phyloP scores from a whole-genome alignment of 2,797 vertebrate genomes.

The Silurus aristotelis region DNA sequence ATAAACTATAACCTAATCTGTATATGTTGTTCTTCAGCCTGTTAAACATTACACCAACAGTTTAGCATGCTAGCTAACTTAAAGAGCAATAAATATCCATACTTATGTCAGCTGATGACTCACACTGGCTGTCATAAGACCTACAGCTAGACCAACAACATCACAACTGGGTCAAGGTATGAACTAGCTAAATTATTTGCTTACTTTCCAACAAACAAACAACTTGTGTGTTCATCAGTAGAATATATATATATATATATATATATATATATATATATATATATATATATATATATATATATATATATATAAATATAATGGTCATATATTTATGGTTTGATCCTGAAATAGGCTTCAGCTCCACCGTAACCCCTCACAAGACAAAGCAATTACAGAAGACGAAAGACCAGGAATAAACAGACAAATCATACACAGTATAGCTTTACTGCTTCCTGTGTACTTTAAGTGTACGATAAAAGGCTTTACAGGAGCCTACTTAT shows the following conservation, averaged over 20 bases:
- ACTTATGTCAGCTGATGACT: not conserved
- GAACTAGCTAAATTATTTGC: not conserved
- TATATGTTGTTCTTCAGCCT: not conserved
- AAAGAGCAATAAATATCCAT: not conserved
- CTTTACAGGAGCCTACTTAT: not conserved
- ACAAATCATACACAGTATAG: not conserved
- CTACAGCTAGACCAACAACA: not conserved
- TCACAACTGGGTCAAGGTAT: not conserved
- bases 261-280: too few relatives aligned
- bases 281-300: too few relatives aligned
- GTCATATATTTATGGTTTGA: not conserved
- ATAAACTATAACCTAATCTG: not conserved
- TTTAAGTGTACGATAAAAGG: not conserved
- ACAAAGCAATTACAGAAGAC: not conserved
- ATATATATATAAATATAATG: not conserved
- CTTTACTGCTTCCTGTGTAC: not conserved
- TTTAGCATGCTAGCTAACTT: not conserved
- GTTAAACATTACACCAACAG: not conserved
- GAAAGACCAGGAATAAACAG: not conserved
- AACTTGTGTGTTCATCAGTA: not conserved
- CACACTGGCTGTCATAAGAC: not conserved
- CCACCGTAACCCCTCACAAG: not conserved
- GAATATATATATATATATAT: not conserved
- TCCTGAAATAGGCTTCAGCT: not conserved
- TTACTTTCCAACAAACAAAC: not conserved